A percentile compares a stretch with the other conserved stretches of the same genome.
Evolutionary conservation across 2,113 vertebrate species (phyloP).

Genomic region (Siniperca knerii): DNA sequence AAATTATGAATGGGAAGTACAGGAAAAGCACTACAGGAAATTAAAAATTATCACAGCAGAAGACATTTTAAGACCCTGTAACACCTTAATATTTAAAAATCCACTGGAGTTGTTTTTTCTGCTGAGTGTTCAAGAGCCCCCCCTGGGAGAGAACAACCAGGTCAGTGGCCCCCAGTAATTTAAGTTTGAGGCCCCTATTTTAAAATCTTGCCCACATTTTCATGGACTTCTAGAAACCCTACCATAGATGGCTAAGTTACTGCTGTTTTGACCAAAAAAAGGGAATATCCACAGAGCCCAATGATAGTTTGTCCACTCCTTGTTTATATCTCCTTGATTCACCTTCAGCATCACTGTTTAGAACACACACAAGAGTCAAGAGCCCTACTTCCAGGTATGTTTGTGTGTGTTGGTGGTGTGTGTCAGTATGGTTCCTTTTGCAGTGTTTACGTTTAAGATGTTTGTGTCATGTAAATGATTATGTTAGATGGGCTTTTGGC

Average conservation of each 20-base stretch:
- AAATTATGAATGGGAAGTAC: too few relatives aligned
- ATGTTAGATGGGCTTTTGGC: neutral
- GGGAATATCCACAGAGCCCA: neutral
- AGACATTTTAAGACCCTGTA: too few relatives aligned
- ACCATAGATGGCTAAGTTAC: constrained; percentile 6
- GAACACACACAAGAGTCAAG: neutral
- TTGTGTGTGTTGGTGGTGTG: constrained; percentile 7
- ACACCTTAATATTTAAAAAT: too few relatives aligned
- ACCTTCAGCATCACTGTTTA: neutral
- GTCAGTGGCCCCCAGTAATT: neutral
- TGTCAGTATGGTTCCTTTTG: neutral
- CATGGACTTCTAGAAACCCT: neutral
- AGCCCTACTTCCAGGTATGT: neutral
- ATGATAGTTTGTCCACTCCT: neutral
- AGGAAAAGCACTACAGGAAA: too few relatives aligned
- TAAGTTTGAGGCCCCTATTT: neutral
- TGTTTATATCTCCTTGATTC: constrained; percentile 3
- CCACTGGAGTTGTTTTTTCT: too few relatives aligned
- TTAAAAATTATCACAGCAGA: too few relatives aligned
- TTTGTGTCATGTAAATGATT: constrained; percentile 32
- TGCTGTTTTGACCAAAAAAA: constrained; percentile 22
- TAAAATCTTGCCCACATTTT: neutral
- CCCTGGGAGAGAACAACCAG: neutral
- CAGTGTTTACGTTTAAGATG: neutral
- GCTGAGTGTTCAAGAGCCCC: too few relatives aligned